Conservation (phyloP, 2,797 vertebrate genomes). For the Fratercula arctica region DNA sequence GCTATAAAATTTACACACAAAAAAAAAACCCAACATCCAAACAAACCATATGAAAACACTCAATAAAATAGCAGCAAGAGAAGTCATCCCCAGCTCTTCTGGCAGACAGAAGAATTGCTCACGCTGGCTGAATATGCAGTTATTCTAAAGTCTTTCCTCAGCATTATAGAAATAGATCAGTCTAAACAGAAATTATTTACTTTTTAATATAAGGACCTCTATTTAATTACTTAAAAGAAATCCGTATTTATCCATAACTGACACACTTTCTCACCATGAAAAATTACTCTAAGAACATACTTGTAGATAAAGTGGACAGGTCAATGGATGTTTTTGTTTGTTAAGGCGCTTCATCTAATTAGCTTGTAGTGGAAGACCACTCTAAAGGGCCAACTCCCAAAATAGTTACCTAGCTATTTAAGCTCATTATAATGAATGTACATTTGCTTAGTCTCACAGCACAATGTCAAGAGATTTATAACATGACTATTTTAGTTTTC, state of each 20-base stretch:
- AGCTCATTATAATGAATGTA: background rate
- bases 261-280: background rate
- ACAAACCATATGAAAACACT: background rate
- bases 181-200: background rate
- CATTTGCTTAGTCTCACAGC: background rate
- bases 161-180: background rate
- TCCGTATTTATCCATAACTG: background rate
- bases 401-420: background rate
- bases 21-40: too few species aligned
- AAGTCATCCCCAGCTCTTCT: background rate
- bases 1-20: background rate
- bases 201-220: background rate
- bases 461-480: background rate
- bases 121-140: background rate
- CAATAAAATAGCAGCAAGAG: background rate
- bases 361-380: background rate
- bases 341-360: background rate
- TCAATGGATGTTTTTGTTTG: background rate
- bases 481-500: background rate
- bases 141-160: background rate
- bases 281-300: background rate
- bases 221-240: background rate
- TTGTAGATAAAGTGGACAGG: background rate
- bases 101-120: background rate
- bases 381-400: background rate